phyloP scores from a whole-genome alignment of 2,797 vertebrate species.

The Tapera naevia region DNA sequence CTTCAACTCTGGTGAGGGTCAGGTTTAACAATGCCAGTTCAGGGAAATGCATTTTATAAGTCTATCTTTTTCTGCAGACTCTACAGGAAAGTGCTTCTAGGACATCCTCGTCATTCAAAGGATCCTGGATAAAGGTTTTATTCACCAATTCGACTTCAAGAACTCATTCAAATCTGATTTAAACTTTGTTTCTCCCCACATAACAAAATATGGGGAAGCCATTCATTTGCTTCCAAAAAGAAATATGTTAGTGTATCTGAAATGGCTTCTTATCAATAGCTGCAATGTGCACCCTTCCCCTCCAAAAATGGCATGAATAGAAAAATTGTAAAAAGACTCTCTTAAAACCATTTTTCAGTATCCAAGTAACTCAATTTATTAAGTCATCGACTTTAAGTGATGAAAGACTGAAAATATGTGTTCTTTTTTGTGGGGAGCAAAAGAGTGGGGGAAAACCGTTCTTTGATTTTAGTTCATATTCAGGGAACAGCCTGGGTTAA shows the following conservation, averaged over 20 bases:
- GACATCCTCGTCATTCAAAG: neutral
- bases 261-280: neutral
- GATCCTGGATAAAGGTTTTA: neutral
- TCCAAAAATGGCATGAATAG: neutral
- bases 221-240: neutral
- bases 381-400: neutral
- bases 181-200: neutral
- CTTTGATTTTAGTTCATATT: slow-evolving; percentile 51
- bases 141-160: neutral
- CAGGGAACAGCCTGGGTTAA: slow-evolving; percentile 56
- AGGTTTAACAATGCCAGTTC: neutral
- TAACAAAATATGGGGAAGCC: neutral
- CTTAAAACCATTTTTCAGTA: neutral
- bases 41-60: neutral
- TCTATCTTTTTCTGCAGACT: neutral
- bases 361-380: neutral
- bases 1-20: neutral
- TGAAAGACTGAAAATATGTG: neutral
- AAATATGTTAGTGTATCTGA: neutral
- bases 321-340: neutral
- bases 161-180: neutral
- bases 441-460: neutral
- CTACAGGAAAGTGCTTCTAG: neutral
- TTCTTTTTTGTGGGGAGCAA: neutral
- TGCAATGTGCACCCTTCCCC: neutral